These are phyloP conservation scores for Cryptotermes secundus DNA, from an alignment of 1,140 invertebrate species.

Conservation along the genomic window DNA sequence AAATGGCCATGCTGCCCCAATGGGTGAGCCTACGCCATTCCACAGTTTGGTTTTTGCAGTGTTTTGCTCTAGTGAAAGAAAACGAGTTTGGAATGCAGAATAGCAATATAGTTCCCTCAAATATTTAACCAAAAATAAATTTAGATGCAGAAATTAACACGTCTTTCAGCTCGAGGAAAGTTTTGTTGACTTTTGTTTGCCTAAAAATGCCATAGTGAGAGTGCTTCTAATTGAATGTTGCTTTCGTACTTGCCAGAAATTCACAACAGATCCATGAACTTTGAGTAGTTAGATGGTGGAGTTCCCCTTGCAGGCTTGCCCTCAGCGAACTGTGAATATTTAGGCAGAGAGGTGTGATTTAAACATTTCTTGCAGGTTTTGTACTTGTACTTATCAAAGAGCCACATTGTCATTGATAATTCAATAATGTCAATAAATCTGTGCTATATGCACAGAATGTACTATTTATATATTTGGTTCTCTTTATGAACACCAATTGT, in stretches of 20 bases:
- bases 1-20: slow-evolving; percentile 4
- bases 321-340: not conserved
- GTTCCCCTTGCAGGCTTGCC: not conserved
- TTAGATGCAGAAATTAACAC: slow-evolving; percentile 1
- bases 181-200: not conserved
- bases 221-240: slow-evolving; percentile 14
- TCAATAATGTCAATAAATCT: no score
- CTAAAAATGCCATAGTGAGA: not conserved
- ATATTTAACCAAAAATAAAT: not conserved
- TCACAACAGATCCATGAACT: not conserved
- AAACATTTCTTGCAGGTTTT: no score
- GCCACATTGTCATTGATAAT: no score
- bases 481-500: no score
- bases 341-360: not conserved
- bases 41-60: not conserved
- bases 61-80: not conserved
- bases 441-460: no score
- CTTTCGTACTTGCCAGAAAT: not conserved
- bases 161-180: not conserved
- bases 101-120: not conserved
- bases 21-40: not conserved
- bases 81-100: not conserved
- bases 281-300: not conserved
- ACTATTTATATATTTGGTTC: no score
- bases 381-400: no score